Conservation (phyloP, 2,797 vertebrate genomes). For the Rhinogobio ventralis region DNA sequence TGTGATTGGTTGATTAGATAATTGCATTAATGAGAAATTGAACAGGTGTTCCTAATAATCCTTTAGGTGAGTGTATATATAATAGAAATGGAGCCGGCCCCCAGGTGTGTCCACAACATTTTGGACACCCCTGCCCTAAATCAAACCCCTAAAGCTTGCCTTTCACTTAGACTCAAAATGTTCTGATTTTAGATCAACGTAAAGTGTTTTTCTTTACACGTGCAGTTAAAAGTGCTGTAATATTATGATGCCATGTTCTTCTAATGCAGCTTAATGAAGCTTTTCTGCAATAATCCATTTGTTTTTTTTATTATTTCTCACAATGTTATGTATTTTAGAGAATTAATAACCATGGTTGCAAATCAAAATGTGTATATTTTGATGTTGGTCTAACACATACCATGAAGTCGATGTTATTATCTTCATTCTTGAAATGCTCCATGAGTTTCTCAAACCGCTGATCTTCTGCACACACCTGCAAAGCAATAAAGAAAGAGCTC, state of each 20-base stretch:
- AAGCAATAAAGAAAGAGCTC: constrained; percentile 43
- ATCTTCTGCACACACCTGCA: constrained; percentile 91
- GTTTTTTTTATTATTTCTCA: background rate
- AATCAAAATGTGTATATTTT: background rate
- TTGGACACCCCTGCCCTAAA: no score
- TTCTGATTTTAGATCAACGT: background rate
- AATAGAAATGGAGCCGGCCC: no score
- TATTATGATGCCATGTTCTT: background rate
- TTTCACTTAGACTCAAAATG: background rate
- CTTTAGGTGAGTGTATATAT: no score
- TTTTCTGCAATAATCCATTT: background rate
- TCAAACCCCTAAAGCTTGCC: no score
- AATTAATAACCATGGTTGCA: background rate
- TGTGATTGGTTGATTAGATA: no score
- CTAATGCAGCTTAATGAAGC: background rate
- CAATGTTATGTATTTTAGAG: background rate
- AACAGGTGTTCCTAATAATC: no score
- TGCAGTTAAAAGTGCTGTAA: background rate
- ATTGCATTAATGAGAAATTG: no score
- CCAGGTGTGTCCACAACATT: no score
- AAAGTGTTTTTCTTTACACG: background rate
- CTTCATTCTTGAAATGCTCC: constrained; percentile 97
- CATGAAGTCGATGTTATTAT: constrained; percentile 99
- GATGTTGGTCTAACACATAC: constrained; percentile 70
- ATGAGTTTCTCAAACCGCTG: constrained; percentile 96